Conservation (phyloP, 1,140 invertebrate genomes). For the Hormaphis cornu region DNA sequence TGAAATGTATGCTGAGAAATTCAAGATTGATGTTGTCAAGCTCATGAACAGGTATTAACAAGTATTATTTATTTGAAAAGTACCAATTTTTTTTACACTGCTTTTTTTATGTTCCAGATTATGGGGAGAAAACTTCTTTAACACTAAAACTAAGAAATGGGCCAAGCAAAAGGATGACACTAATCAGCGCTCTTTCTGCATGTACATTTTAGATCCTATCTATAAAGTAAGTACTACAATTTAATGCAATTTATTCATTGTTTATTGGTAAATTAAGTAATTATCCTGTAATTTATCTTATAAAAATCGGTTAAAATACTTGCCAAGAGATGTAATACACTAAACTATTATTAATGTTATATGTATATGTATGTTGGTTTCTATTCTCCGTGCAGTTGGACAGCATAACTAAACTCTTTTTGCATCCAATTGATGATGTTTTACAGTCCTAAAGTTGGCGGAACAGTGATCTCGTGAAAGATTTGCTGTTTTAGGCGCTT, state of each 20-base stretch:
- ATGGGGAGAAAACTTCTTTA: slow-evolving; percentile 99
- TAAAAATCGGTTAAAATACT: too few species aligned
- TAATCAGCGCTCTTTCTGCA: slow-evolving; percentile 94
- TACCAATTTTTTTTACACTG: neutral
- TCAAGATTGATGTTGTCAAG: slow-evolving; percentile 94
- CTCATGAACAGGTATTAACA: slow-evolving; percentile 86
- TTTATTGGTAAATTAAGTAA: neutral
- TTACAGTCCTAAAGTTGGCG: too few species aligned
- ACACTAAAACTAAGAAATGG: slow-evolving; percentile 96
- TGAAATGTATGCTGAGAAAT: slow-evolving; percentile 97
- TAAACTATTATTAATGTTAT: too few species aligned
- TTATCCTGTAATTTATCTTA: too few species aligned
- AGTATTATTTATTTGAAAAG: neutral
- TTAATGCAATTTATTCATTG: neutral
- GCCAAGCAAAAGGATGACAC: slow-evolving; percentile 77
- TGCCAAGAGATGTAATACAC: too few species aligned
- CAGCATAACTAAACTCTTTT: too few species aligned
- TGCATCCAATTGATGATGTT: too few species aligned
- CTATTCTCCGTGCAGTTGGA: too few species aligned
- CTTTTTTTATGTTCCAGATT: slow-evolving; percentile 43
- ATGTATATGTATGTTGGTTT: too few species aligned
- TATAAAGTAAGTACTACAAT: slow-evolving; percentile 69
- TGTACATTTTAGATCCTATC: slow-evolving; percentile 98
- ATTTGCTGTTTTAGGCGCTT: too few species aligned
- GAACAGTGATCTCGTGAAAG: too few species aligned